Evolutionary conservation across 2,888 invertebrate genomes (phyloP), one percentile per base, ranked within the genome.

Genomic region (Tenthredo distinguenda): DNA sequence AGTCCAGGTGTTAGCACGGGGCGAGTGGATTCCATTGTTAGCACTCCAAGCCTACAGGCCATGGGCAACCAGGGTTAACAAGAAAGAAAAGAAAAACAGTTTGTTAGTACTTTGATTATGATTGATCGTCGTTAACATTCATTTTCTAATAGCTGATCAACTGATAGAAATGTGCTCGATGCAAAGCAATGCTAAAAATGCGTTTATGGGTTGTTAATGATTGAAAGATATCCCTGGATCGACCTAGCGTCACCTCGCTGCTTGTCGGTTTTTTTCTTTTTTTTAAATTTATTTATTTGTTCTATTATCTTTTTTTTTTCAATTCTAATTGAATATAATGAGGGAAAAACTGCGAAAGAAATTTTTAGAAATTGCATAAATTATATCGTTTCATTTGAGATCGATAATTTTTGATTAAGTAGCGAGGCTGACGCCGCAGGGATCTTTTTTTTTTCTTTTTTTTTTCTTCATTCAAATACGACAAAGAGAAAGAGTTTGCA

Each of bases 11-110:
- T 93, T 93, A 93, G 93, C 93, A 93, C 93, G 92, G 93, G 93
- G 91, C 92, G 92, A 93, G 92, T 93, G 93, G 93, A 93, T 93
- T 93, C 93, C 93, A 93, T 92, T 93, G 96, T 96, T 96, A 96
- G 96, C 96, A 96, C 96, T 96, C 96, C 95, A 95, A 95, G 96
- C 96, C 96, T 96, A 96, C 94, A 94, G 94, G 94, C 94, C 94
- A 94, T 93, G 93, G 94, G 93, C 93, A 94, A 95, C 95, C 95
- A 95, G 95, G 95, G 94, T 94, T 96, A 96, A 95, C 93, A 93
- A 94, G 93, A 93, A 95, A 95, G 95, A 95, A 95, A 96, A 95
- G 95, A 95, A 95, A 95, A 96, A 96, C 95, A 96, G 95, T 95
- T 95, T 95, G 95, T 96, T 96, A 96, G 96, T 96, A 94, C 90